These are phyloP conservation scores for Hypomecis atomaria DNA, from an alignment of 2,888 invertebrate species.

Conservation along the genomic window DNA sequence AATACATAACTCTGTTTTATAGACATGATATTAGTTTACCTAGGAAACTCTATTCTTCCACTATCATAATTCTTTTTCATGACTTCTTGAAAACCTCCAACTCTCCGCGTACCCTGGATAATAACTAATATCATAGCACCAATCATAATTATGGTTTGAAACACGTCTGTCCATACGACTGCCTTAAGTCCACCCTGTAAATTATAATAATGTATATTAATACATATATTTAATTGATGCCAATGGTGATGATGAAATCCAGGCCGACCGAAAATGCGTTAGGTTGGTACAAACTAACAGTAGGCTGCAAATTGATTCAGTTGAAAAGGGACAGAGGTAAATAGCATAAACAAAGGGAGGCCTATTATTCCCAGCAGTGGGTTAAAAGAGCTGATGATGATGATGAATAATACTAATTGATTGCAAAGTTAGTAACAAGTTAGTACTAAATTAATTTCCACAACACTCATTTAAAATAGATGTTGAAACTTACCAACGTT, in stretches of 20 bases:
- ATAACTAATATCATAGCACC: slow-evolving; percentile 87
- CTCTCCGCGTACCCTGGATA: slow-evolving; percentile 86
- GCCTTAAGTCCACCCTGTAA: slow-evolving; percentile 87
- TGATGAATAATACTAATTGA: too few species aligned
- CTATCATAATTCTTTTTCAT: slow-evolving; percentile 83
- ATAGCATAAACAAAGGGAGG: too few species aligned
- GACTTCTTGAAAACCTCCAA: slow-evolving; percentile 87
- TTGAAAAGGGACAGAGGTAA: too few species aligned
- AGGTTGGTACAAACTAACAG: not conserved
- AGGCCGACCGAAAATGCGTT: too few species aligned
- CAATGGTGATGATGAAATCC: too few species aligned
- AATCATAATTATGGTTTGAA: slow-evolving; percentile 88
- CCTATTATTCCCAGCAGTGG: too few species aligned
- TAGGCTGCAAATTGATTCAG: too few species aligned
- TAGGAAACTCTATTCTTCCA: slow-evolving; percentile 85
- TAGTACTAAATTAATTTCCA: too few species aligned
- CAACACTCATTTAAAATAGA: too few species aligned
- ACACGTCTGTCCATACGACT: slow-evolving; percentile 90
- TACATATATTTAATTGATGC: too few species aligned
- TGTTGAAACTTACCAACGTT: slow-evolving; percentile 87
- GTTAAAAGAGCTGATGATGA: too few species aligned
- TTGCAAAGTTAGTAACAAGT: too few species aligned
- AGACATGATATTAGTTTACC: slow-evolving; percentile 58
- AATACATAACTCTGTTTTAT: not conserved
- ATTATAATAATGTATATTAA: slow-evolving; percentile 10